A percentile compares a stretch with the other conserved stretches of the same genome.
phyloP scores from a whole-genome alignment of 2,113 vertebrate genomes.

The Pelodiscus sinensis region DNA sequence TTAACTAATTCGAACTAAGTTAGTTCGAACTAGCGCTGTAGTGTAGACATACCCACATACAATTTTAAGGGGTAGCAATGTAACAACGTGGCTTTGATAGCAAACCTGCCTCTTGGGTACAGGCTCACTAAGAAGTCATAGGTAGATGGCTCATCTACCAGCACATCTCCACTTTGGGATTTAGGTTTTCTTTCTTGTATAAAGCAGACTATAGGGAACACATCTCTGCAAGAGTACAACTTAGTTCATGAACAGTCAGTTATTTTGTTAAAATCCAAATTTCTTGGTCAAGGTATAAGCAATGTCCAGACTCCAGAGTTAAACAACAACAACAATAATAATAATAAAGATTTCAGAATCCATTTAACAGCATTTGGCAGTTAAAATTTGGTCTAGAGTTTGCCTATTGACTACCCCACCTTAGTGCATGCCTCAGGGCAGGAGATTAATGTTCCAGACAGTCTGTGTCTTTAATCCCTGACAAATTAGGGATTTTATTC shows the following conservation, averaged over 20 bases:
- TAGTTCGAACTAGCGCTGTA: too few species aligned
- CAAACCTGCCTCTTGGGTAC: too few species aligned
- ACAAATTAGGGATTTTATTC: background rate
- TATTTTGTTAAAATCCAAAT: too few species aligned
- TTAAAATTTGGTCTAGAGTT: too few species aligned
- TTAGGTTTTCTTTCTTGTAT: background rate
- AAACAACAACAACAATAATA: too few species aligned
- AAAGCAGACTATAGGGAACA: background rate
- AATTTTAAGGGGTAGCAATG: rapidly evolving
- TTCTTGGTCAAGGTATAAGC: too few species aligned
- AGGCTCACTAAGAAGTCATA: rapidly evolving
- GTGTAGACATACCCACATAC: too few species aligned
- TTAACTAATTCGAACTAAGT: too few species aligned
- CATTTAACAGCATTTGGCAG: too few species aligned
- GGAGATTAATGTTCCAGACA: rapidly evolving
- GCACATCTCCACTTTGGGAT: rapidly evolving
- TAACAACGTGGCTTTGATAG: background rate
- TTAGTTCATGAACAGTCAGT: background rate
- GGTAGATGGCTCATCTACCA: background rate
- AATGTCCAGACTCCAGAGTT: too few species aligned
- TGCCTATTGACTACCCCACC: background rate
- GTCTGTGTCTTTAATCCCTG: too few species aligned
- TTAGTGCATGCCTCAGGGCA: rapidly evolving
- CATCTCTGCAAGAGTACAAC: rapidly evolving
- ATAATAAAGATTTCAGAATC: too few species aligned